Conservation (phyloP, 2,888 invertebrate species). For the Aphidoletes aphidimyza region DNA sequence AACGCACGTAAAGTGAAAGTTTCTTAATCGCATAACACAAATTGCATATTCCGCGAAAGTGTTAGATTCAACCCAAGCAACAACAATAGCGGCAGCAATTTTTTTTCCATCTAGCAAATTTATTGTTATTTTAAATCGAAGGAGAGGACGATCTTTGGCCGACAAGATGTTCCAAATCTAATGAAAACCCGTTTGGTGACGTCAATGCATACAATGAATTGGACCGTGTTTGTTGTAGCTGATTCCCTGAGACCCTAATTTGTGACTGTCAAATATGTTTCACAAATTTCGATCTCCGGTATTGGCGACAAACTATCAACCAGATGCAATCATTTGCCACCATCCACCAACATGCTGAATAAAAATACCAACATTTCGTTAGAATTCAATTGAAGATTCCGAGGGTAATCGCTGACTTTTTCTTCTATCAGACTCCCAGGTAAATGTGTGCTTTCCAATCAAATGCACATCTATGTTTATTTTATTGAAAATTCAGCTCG, state of each 20-base stretch:
- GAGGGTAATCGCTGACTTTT: too few relatives aligned
- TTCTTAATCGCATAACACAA: slow-evolving; percentile 30
- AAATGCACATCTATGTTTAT: too few relatives aligned
- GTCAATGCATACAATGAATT: not conserved
- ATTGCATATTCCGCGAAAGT: not conserved
- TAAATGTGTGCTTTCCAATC: too few relatives aligned
- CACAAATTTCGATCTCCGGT: slow-evolving; percentile 69
- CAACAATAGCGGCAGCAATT: not conserved
- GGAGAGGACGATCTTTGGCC: too few relatives aligned
- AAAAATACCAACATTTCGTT: too few relatives aligned
- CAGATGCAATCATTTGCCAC: not conserved
- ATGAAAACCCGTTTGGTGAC: slow-evolving; percentile 19
- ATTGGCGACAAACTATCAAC: slow-evolving; percentile 67
- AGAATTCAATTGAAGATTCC: too few relatives aligned
- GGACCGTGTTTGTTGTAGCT: slow-evolving; percentile 64
- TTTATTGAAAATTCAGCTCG: not conserved
- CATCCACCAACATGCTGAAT: too few relatives aligned
- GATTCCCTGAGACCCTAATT: slow-evolving; percentile 69
- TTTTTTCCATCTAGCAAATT: too few relatives aligned
- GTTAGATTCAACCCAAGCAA: not conserved
- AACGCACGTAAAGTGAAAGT: slow-evolving; percentile 53
- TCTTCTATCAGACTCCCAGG: too few relatives aligned
- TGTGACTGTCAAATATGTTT: slow-evolving; percentile 68
- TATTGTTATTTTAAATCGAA: not conserved
- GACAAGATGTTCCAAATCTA: not conserved